phyloP scores from a whole-genome alignment of 2,888 invertebrate genomes.

The Tipula vernalis region DNA sequence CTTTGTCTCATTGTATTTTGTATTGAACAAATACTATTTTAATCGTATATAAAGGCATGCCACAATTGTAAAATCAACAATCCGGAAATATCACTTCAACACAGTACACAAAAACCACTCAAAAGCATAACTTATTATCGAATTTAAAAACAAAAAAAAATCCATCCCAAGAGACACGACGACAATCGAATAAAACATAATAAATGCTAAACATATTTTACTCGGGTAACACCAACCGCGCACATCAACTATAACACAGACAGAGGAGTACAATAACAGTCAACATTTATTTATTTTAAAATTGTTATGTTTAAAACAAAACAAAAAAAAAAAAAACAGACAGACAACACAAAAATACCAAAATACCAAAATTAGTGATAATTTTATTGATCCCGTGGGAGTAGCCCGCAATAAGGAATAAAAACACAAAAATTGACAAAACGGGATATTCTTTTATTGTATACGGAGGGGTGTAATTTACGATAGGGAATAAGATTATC shows the following conservation, averaged over 20 bases:
- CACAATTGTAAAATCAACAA: not conserved
- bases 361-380: not conserved
- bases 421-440: not conserved
- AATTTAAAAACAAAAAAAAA: not conserved
- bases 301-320: not conserved
- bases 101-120: not conserved
- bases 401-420: not conserved
- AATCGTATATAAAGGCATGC: not conserved
- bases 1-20: too few relatives aligned
- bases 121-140: not conserved
- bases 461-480: not conserved
- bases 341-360: too few relatives aligned
- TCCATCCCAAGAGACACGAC: not conserved
- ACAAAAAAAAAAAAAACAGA: not conserved
- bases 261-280: not conserved
- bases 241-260: not conserved
- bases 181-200: not conserved
- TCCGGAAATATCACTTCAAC: not conserved
- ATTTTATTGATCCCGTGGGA: constrained; percentile 4
- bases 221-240: not conserved
- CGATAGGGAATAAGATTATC: not conserved
- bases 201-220: not conserved
- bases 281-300: not conserved
- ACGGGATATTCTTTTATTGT: not conserved
- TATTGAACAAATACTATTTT: too few relatives aligned